phyloP scores from a whole-genome alignment of 2,888 invertebrate genomes.

The Macropis europaea region DNA sequence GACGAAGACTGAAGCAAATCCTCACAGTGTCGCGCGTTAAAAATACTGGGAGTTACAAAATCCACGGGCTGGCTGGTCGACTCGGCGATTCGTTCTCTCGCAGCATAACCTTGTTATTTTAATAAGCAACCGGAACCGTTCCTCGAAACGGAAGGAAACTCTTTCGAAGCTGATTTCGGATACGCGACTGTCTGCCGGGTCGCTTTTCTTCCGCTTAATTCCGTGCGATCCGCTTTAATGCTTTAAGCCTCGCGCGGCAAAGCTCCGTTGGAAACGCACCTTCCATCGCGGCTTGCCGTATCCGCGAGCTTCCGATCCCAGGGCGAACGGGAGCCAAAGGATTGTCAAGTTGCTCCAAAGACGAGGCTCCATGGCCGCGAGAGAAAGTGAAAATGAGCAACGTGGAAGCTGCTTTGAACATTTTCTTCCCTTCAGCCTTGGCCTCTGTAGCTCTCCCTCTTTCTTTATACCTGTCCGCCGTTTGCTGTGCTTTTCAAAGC shows the following conservation, averaged over 20 bases:
- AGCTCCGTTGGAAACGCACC: not conserved
- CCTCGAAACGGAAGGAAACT: not conserved
- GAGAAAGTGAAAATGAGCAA: conserved; percentile 21
- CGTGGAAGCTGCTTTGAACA: not conserved
- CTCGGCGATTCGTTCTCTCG: too few species aligned
- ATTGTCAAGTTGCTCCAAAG: conserved; percentile 18
- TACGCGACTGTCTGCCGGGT: not conserved
- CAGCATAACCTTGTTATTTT: too few species aligned
- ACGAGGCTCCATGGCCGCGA: not conserved
- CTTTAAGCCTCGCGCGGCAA: conserved; percentile 3
- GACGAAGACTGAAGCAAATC: too few species aligned
- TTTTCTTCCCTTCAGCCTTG: not conserved
- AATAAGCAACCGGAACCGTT: not conserved
- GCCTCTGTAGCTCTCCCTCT: not conserved
- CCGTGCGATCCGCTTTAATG: conserved; percentile 18
- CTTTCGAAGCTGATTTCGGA: not conserved
- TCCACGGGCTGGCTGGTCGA: too few species aligned
- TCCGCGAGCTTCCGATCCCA: conserved; percentile 11
- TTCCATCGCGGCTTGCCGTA: not conserved
- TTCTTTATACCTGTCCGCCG: not conserved
- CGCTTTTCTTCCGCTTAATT: not conserved
- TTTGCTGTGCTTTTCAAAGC: too few species aligned
- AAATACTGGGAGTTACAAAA: too few species aligned
- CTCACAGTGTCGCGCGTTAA: too few species aligned
- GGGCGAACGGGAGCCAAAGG: not conserved